These are phyloP conservation scores for Scaptomyza flava DNA, from an alignment of 2,888 invertebrate species.

Conservation along the genomic window DNA sequence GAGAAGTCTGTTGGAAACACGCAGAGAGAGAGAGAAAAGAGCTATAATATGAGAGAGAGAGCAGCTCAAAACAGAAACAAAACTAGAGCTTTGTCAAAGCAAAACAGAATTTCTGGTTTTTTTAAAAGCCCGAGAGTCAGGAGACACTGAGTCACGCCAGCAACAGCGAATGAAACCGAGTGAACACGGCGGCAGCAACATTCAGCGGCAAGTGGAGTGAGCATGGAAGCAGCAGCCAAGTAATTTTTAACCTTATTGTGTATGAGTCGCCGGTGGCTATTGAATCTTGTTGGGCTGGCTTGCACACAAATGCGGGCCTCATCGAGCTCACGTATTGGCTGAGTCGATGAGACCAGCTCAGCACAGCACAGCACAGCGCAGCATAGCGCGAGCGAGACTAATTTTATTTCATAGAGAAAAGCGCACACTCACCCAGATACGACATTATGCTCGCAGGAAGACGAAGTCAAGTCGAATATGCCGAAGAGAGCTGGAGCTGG, in stretches of 20 bases:
- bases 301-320: slow-evolving; percentile 39
- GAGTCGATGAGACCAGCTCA: slow-evolving; percentile 6
- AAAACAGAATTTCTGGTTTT: slow-evolving; percentile 66
- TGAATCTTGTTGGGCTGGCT: slow-evolving; percentile 70
- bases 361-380: slow-evolving; percentile 2
- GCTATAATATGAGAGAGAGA: slow-evolving; percentile 1
- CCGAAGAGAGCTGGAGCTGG: slow-evolving; percentile 40
- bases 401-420: slow-evolving; percentile 32
- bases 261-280: slow-evolving; percentile 76
- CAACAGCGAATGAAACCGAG: slow-evolving; percentile 40
- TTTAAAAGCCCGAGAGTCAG: slow-evolving; percentile 29
- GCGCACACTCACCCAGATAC: slow-evolving; percentile 30
- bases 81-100: slow-evolving; percentile 46
- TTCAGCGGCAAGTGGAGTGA: slow-evolving; percentile 53
- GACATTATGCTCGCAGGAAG: slow-evolving; percentile 20
- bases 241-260: slow-evolving; percentile 59
- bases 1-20: slow-evolving; percentile 29
- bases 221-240: slow-evolving; percentile 40
- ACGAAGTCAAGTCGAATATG: slow-evolving; percentile 26
- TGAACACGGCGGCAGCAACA: slow-evolving; percentile 36
- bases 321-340: slow-evolving; percentile 25
- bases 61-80: slow-evolving; percentile 16
- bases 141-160: slow-evolving; percentile 56
- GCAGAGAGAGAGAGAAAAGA: background rate
- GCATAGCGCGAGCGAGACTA: slow-evolving; percentile 16